phyloP scores from a whole-genome alignment of 2,113 vertebrate genomes.

The Nibea coibor region DNA sequence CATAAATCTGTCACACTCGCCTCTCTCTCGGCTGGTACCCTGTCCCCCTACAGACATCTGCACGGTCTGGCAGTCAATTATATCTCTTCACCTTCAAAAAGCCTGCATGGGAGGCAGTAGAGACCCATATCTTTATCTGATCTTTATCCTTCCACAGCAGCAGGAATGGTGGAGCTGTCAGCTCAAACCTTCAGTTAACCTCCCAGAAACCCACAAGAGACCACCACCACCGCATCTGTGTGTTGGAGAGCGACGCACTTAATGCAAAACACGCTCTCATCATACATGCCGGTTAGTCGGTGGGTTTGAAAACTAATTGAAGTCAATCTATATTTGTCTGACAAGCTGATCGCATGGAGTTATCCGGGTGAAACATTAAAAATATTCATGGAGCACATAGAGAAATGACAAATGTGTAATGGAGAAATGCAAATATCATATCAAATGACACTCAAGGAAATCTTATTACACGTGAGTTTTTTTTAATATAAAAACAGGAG shows the following conservation, averaged over 20 bases:
- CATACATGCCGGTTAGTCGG: background rate
- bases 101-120: slow-evolving; percentile 41
- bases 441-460: slow-evolving; percentile 16
- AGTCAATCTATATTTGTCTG: slow-evolving; percentile 1
- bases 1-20: slow-evolving; percentile 60
- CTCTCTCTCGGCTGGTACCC: slow-evolving; percentile 15
- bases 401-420: background rate
- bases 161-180: slow-evolving; percentile 57
- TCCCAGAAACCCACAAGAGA: slow-evolving; percentile 24
- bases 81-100: slow-evolving; percentile 63
- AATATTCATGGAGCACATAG: slow-evolving; percentile 1
- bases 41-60: slow-evolving; percentile 56
- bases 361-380: slow-evolving; percentile 18
- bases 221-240: slow-evolving; percentile 4
- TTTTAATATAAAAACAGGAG: slow-evolving; percentile 19
- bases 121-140: slow-evolving; percentile 64
- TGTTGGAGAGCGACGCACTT: background rate
- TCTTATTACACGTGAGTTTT: slow-evolving; percentile 2
- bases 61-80: slow-evolving; percentile 71
- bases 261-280: slow-evolving; percentile 2
- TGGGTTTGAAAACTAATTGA: slow-evolving; percentile 6
- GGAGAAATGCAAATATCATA: slow-evolving; percentile 2
- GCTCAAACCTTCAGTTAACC: slow-evolving; percentile 62
- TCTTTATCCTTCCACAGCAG: slow-evolving; percentile 64
- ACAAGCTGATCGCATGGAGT: background rate